Evolutionary conservation across 1,140 invertebrate species (phyloP).

Genomic region (Ridgeia piscesae): DNA sequence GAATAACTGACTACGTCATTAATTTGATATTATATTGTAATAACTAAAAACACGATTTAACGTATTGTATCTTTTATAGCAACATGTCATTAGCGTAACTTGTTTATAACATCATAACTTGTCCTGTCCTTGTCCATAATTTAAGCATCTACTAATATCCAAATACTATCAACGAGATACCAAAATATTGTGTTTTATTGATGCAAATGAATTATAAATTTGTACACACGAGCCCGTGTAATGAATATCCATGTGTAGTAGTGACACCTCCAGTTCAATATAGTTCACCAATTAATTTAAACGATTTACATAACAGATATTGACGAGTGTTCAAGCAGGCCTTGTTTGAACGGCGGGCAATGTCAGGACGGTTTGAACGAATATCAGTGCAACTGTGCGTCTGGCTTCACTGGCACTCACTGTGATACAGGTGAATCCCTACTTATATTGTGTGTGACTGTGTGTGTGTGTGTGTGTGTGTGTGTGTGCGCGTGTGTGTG

Average conservation of each 20-base stretch:
- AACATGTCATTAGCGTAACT: no score
- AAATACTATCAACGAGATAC: no score
- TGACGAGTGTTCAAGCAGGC: slow-evolving; percentile 1
- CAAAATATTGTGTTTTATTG: neutral
- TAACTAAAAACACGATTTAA: no score
- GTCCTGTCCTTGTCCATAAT: no score
- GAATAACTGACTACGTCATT: no score
- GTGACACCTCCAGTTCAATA: neutral
- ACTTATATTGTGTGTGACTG: neutral
- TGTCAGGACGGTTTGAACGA: neutral
- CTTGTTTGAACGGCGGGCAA: slow-evolving; percentile 5
- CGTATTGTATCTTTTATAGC: no score
- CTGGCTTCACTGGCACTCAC: neutral
- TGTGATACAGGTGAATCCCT: neutral
- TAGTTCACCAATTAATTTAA: neutral
- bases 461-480: no score
- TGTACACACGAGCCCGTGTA: neutral
- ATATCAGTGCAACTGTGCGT: slow-evolving; percentile 1
- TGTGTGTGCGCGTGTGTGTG: no score
- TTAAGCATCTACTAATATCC: no score
- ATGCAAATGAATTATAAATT: neutral
- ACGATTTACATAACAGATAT: neutral
- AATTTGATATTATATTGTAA: no score
- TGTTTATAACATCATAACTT: no score
- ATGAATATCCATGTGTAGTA: neutral